A percentile compares a stretch with the other conserved stretches of the same genome.
phyloP scores from a whole-genome alignment of 2,888 invertebrate species.

The Acleris holmiana region DNA sequence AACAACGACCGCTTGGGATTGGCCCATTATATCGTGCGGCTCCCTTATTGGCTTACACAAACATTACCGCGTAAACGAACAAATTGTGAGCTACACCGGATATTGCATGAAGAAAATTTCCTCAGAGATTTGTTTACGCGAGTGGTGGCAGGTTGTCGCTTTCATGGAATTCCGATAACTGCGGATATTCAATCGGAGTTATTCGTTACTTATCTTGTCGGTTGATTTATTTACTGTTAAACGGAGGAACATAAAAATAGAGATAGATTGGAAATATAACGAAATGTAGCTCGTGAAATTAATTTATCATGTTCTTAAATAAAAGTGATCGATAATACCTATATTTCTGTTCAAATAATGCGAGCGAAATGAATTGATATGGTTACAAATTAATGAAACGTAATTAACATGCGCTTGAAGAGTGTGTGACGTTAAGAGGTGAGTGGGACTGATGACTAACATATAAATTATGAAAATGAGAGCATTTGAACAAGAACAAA shows the following conservation, averaged over 20 bases:
- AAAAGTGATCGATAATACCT: slow-evolving; percentile 54
- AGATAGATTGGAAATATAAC: not conserved
- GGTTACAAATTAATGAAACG: slow-evolving; percentile 35
- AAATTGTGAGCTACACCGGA: slow-evolving; percentile 68
- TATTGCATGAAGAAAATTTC: slow-evolving; percentile 76
- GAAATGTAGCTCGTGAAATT: slow-evolving; percentile 20
- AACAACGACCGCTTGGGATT: slow-evolving; percentile 60
- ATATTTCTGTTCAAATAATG: slow-evolving; percentile 46
- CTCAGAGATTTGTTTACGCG: slow-evolving; percentile 78
- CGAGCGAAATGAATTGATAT: slow-evolving; percentile 41
- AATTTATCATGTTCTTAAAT: slow-evolving; percentile 40
- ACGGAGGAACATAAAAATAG: too few species aligned
- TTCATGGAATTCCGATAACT: slow-evolving; percentile 53
- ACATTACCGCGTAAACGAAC: slow-evolving; percentile 68
- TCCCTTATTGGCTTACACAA: slow-evolving; percentile 55
- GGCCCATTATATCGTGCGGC: slow-evolving; percentile 48
- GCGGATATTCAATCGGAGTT: slow-evolving; percentile 70
- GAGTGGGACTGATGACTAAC: slow-evolving; percentile 23
- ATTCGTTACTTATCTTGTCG: slow-evolving; percentile 40
- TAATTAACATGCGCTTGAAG: slow-evolving; percentile 27
- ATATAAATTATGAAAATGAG: slow-evolving; percentile 33
- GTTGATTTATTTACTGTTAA: too few species aligned
- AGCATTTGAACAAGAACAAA: slow-evolving; percentile 30
- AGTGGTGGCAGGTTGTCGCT: slow-evolving; percentile 61
- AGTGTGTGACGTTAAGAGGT: slow-evolving; percentile 31